phyloP scores from a whole-genome alignment of 2,888 invertebrate species.

The Apodemia mormo region DNA sequence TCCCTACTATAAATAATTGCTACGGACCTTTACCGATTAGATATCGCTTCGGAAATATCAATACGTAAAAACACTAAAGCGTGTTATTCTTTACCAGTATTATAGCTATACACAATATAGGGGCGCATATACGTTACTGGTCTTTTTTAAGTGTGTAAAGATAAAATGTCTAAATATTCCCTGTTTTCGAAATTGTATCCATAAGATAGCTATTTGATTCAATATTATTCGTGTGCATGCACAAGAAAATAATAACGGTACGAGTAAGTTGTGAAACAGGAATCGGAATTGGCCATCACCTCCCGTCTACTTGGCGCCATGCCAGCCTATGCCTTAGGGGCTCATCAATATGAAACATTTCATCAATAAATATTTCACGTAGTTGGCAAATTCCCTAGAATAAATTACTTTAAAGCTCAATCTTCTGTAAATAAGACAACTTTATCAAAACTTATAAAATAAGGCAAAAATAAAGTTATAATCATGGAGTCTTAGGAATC shows the following conservation, averaged over 20 bases:
- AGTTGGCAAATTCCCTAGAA: conserved; percentile 31
- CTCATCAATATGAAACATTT: conserved; percentile 40
- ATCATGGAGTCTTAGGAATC: too few species aligned
- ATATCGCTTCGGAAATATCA: too few species aligned
- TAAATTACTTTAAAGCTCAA: background rate
- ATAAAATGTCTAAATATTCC: too few species aligned
- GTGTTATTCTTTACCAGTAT: too few species aligned
- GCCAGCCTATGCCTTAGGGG: conserved; percentile 38
- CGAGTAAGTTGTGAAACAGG: conserved; percentile 32
- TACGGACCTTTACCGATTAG: too few species aligned
- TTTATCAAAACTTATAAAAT: background rate
- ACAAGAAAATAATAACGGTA: background rate
- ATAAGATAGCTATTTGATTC: background rate
- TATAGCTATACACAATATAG: too few species aligned
- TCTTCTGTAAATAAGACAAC: background rate
- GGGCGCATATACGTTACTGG: too few species aligned
- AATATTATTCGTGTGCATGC: background rate
- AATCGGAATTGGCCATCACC: conserved; percentile 34
- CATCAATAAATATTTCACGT: conserved; percentile 36
- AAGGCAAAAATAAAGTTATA: too few species aligned
- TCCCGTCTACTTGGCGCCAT: conserved; percentile 40
- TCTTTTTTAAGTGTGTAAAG: too few species aligned
- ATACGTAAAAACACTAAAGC: too few species aligned
- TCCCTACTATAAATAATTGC: too few species aligned
- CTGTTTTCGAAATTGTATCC: too few species aligned